These are phyloP conservation scores for Hyposoter didymator DNA, from an alignment of 2,888 invertebrate genomes.

Conservation along the genomic window DNA sequence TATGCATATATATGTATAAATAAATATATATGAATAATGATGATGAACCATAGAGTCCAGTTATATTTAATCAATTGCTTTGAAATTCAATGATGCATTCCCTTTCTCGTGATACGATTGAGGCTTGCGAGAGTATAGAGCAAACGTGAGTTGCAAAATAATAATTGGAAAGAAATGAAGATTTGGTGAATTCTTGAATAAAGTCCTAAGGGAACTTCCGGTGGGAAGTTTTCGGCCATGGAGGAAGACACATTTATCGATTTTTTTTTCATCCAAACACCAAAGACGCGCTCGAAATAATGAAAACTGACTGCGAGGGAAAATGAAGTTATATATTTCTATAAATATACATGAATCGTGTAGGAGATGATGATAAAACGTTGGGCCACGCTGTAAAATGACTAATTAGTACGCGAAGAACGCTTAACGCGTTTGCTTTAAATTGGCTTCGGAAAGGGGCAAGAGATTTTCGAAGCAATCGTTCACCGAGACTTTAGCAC, in stretches of 20 bases:
- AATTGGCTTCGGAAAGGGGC: conserved; percentile 26
- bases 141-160: conserved; percentile 2
- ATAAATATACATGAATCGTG: conserved; percentile 1
- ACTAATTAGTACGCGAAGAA: conserved; percentile 53
- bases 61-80: conserved; percentile 76
- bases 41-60: conserved; percentile 74
- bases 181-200: conserved; percentile 36
- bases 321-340: conserved; percentile 8
- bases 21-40: not conserved
- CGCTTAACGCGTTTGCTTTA: not conserved
- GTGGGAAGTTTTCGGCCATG: conserved; percentile 50
- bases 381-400: conserved; percentile 45
- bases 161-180: not conserved
- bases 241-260: conserved; percentile 59
- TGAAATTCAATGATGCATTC: conserved; percentile 74
- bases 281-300: conserved; percentile 49
- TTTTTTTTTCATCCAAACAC: conserved; percentile 31
- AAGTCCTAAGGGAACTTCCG: conserved; percentile 45
- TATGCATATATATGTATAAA: not conserved
- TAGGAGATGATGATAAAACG: conserved; percentile 46
- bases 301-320: not conserved
- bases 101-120: conserved; percentile 41
- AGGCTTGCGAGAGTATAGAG: conserved; percentile 5
- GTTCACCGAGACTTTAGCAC: conserved; percentile 68
- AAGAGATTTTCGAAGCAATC: conserved; percentile 77